phyloP scores from a whole-genome alignment of 2,797 vertebrate genomes.

The Microctenopoma stevenorrisi region DNA sequence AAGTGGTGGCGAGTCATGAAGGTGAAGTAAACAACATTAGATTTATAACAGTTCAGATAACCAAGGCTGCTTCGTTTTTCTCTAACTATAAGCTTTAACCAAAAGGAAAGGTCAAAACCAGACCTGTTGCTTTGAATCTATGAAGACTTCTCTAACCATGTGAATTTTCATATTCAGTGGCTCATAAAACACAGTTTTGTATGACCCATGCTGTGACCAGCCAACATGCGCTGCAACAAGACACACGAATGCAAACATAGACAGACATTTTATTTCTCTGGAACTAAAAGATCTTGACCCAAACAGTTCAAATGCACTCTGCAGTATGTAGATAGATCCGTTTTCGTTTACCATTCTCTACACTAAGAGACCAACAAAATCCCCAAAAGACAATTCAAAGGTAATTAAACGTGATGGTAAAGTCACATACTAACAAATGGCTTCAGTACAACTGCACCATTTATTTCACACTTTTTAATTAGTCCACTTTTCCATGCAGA shows the following conservation, averaged over 20 bases:
- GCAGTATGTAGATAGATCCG: neutral
- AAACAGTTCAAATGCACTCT: neutral
- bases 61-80: neutral
- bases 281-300: neutral
- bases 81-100: too few species aligned
- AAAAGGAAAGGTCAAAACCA: too few species aligned
- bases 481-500: slow-evolving; percentile 6
- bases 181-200: too few species aligned
- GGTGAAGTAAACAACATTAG: neutral
- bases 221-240: neutral
- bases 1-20: neutral
- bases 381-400: too few species aligned
- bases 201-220: neutral
- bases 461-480: neutral
- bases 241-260: neutral
- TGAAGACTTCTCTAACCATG: too few species aligned
- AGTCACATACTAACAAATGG: neutral
- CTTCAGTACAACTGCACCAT: neutral
- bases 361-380: neutral
- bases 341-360: neutral
- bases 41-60: neutral
- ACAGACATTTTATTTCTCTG: neutral
- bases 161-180: too few species aligned
- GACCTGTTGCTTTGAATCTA: too few species aligned
- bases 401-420: neutral